Base-by-base conservation (phyloP, 2,888 invertebrate species). In the Volucella bombylans region DNA sequence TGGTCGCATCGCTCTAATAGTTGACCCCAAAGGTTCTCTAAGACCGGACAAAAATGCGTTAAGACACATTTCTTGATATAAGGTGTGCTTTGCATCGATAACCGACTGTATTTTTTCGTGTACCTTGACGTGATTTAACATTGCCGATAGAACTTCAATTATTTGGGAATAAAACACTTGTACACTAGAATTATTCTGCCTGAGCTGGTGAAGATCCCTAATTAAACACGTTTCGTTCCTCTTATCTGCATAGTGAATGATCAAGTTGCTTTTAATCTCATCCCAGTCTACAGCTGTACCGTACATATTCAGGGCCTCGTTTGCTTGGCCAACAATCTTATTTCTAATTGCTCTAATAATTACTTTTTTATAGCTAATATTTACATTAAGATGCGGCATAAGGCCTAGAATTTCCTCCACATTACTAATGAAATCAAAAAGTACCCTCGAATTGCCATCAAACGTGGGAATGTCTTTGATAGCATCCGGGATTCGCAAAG, bases 241-340 rank as follows among this genome's bases (percentile, higher is more conserved):
- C 11, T 80, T 73, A 14, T 74, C 73, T 1, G 73, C 47, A 31
- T 68, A 80, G 12, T 74, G 80, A 11, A 49, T 47, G n/a, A 55
- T 49, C 18, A 61, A 55, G 47, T 67, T 65, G 38, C 14, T 43
- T 57, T 62, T 65, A 2, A 79, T 62, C 14, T 62, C 11, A 41
- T 72, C 11, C 74, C 73, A 81, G 11, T 62, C 11, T 11, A 74
- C 31, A 0, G 80, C 54, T 4, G 77, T 83, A 8, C 80, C 78
- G 43, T 76, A 76, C 55, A 77, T 76, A 47, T 86, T 82, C 1
- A 85, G 50, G 1, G 69, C 45, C 43, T 87, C 79, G n/a, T 79
- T 82, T 14, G 76, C 86, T n/a, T 50, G 47, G 1, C 82, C 72
- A 4, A 69, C 43, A 2, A 86, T 73, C 43, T 86, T 86, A 47